phyloP scores from a whole-genome alignment of 2,888 invertebrate genomes.

The Lottia scabra region DNA sequence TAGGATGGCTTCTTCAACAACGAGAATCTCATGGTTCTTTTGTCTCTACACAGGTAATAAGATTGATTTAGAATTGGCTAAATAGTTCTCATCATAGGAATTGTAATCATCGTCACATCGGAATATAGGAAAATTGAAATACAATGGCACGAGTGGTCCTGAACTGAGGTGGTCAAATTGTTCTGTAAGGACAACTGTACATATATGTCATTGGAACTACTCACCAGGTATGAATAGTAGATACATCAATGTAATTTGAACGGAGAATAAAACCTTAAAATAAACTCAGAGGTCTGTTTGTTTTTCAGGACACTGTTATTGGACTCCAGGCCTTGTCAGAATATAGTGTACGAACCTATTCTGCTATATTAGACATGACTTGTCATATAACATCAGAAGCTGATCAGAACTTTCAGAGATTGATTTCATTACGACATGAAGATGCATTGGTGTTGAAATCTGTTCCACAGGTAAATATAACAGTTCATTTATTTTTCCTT shows the following conservation, averaged over 20 bases:
- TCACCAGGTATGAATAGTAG: too few species aligned
- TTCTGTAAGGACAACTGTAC: too few species aligned
- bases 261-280: too few species aligned
- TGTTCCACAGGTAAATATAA: slow-evolving; percentile 39
- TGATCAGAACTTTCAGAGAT: slow-evolving; percentile 32
- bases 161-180: too few species aligned
- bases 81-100: too few species aligned
- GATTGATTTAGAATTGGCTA: too few species aligned
- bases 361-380: slow-evolving; percentile 61
- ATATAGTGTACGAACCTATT: slow-evolving; percentile 72
- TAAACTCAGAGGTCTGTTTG: neutral
- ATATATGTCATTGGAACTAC: too few species aligned
- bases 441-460: slow-evolving; percentile 46
- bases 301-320: slow-evolving; percentile 74
- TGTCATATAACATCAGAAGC: slow-evolving; percentile 40
- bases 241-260: too few species aligned
- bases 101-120: too few species aligned
- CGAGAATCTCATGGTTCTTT: slow-evolving; percentile 49
- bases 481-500: too few species aligned
- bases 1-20: slow-evolving; percentile 51
- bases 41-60: slow-evolving; percentile 53
- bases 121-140: too few species aligned
- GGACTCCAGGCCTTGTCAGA: slow-evolving; percentile 75
- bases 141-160: too few species aligned
- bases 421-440: slow-evolving; percentile 38